Percentiles rank a stretch among this genome's conserved stretches.
These are phyloP conservation scores for Rattus norvegicus DNA, from an alignment of 2,113 vertebrate species.

Conservation along the genomic window GRCr8 NC_086019.1:241926001-241926500, in stretches of 20 bases:
- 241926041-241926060: neutral
- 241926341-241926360: neutral
- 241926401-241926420: neutral
- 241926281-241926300: neutral
- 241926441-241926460: neutral
- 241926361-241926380: neutral
- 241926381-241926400: neutral
- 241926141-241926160: neutral
- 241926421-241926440: neutral
- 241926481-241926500: conserved; percentile 23
- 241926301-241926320: neutral
- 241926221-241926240: neutral
- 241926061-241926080: neutral
- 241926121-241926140: neutral
- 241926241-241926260: neutral
- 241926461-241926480: neutral
- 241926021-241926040: neutral
- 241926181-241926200: neutral
- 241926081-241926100: neutral
- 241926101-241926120: neutral
- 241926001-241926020: neutral
- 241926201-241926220: neutral
- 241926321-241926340: neutral
- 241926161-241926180: neutral
- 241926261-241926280: neutral